Base-by-base conservation (phyloP, 2,113 vertebrate species). In the Rhinopithecus roxellana region DNA sequence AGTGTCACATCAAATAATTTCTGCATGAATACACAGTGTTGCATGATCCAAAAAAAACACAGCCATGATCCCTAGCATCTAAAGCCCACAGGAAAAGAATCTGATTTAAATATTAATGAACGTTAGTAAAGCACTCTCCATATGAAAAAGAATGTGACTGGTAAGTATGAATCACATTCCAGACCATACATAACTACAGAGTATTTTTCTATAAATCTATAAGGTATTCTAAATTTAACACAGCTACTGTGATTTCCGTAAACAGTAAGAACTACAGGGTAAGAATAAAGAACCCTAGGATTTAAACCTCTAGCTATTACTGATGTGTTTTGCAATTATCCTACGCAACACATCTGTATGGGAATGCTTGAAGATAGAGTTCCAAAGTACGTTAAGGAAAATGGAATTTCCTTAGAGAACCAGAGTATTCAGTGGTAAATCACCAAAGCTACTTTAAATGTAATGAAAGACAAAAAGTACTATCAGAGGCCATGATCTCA, bases 141-240 rank as follows among this genome's bases (percentile, higher is more conserved):
- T 32, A 35, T 3, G n/a, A 77, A 48, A 18, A 74, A 45, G 43
- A 69, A 48, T 14, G 35, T 0, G 25, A 72, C 6, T 32, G 74
- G 0, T 43, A 6, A 85, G 50, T 0, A 38, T 0, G 57, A 55
- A 5, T 6, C 23, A 22, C 2, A 10, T 12, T 25, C 35, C 6
- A 43, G 30, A 64, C 48, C 48, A 52, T 9, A 45, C 18, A 45
- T 17, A 77, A 77, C 50, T 3, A 59, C 16, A 32, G 40, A 30
- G 61, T 40, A 13, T 0, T 5, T 13, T 6, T 35, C 27, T 12
- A 10, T 4, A 75, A 43, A 48, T 12, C 59, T 17, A 2, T 8
- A 14, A 40, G 0, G 0, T 10, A n/a, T 22, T 52, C 74, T 40
- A 40, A 74, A 57, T 3, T 64, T 18, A 52, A 61, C 20, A 48